phyloP scores from a whole-genome alignment of 2,797 vertebrate genomes.

The Borostomias antarcticus region DNA sequence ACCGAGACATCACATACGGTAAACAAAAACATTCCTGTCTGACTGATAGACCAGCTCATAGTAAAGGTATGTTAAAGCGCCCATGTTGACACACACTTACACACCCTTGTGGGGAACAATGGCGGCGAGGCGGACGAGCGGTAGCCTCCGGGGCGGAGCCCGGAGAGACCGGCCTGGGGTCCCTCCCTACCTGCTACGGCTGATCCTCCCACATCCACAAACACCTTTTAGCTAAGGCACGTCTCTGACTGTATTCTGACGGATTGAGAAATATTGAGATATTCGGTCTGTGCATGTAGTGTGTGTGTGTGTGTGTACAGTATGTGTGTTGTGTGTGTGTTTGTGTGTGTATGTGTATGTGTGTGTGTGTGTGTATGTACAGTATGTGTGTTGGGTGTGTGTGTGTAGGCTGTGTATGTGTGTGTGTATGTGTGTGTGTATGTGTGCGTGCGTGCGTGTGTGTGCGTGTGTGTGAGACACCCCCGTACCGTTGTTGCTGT shows the following conservation, averaged over 20 bases:
- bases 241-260: neutral
- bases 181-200: neutral
- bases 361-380: conserved; percentile 13
- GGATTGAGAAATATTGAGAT: no score
- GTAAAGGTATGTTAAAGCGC: conserved; percentile 42
- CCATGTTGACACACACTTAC: conserved; percentile 20
- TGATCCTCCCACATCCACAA: neutral
- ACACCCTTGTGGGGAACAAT: conserved; percentile 47
- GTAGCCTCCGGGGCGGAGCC: conserved; percentile 39
- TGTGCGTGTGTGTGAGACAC: conserved; percentile 24
- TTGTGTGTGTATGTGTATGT: neutral
- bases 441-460: conserved; percentile 14
- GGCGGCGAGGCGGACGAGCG: conserved; percentile 24
- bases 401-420: conserved; percentile 7
- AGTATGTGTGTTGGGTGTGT: conserved; percentile 9
- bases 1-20: neutral
- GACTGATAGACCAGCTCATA: conserved; percentile 32
- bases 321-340: conserved; percentile 1
- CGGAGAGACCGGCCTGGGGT: neutral
- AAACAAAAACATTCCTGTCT: conserved; percentile 38
- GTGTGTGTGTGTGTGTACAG: conserved; percentile 14
- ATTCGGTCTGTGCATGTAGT: neutral
- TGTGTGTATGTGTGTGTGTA: neutral
- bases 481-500: conserved; percentile 87
- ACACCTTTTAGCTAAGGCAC: no score